Conservation (phyloP, 2,888 invertebrate species). For the Aphodius sticticus region DNA sequence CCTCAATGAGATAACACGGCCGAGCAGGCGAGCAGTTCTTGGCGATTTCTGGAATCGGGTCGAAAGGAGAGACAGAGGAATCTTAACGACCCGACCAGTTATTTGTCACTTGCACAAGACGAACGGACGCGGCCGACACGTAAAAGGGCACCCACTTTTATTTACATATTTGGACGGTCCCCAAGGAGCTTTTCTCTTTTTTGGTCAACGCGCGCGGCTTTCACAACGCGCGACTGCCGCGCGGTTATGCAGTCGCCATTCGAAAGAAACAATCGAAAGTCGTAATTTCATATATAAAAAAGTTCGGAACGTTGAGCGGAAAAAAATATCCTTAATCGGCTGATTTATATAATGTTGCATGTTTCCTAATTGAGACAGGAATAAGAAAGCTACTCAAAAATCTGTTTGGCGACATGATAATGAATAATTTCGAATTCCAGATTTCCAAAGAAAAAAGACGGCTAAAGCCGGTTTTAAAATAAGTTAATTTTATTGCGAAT, state of each 20-base stretch:
- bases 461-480: no score
- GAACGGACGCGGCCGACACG: neutral
- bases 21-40: neutral
- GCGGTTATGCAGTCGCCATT: neutral
- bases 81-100: constrained; percentile 7
- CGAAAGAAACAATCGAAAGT: constrained; percentile 4
- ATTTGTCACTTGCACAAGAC: constrained; percentile 9
- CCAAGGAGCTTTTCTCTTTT: neutral
- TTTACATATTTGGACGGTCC: neutral
- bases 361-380: no score
- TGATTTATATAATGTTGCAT: neutral
- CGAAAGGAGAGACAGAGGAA: constrained; percentile 5
- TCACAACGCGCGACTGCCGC: neutral
- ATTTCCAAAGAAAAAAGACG: no score
- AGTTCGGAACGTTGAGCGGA: neutral
- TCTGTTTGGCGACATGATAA: no score
- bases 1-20: neutral
- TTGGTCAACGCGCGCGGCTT: neutral
- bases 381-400: no score
- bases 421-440: no score
- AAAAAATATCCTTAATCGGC: neutral
- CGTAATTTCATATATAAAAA: neutral
- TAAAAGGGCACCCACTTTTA: neutral
- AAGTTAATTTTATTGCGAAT: no score
- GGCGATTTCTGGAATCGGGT: constrained; percentile 14